Evolutionary conservation across 2,888 invertebrate genomes (phyloP).

Genomic region (Tetragonisca angustula): DNA sequence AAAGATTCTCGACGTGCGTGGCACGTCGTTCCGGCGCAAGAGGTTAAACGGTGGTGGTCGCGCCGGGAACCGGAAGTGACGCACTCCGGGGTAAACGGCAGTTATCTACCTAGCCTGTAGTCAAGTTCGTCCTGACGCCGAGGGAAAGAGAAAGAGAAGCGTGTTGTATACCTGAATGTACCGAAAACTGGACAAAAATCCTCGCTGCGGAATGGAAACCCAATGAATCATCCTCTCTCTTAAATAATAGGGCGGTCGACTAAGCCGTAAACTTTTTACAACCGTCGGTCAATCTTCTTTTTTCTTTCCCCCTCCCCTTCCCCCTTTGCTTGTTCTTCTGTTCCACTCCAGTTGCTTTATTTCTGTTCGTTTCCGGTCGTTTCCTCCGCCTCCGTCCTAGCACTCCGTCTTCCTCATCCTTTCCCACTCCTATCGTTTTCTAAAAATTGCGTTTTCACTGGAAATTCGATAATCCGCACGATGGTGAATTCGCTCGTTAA

Average conservation of each 20-base stretch:
- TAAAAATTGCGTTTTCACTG: not conserved
- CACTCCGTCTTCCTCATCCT: not conserved
- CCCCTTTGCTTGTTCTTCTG: not conserved
- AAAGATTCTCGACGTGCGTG: too few species aligned
- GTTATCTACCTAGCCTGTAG: constrained; percentile 79
- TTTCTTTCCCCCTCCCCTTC: constrained; percentile 38
- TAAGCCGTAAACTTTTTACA: constrained; percentile 75
- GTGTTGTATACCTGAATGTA: constrained; percentile 4
- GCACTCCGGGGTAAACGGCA: constrained; percentile 77
- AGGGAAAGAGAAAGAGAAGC: constrained; percentile 23
- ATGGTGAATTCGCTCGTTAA: constrained; percentile 44
- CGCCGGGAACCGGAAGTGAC: constrained; percentile 80
- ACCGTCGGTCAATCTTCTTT: constrained; percentile 56
- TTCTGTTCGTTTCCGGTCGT: constrained; percentile 8
- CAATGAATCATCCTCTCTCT: constrained; percentile 68
- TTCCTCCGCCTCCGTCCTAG: not conserved
- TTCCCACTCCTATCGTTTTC: not conserved
- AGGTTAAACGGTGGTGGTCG: constrained; percentile 74
- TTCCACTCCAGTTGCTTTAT: constrained; percentile 36
- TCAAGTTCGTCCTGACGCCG: constrained; percentile 66
- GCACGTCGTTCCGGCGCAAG: too few species aligned
- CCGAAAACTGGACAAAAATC: constrained; percentile 49
- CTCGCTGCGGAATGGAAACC: constrained; percentile 59
- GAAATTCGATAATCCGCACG: constrained; percentile 39
- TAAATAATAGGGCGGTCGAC: constrained; percentile 78